Evolutionary conservation across 2,888 invertebrate species (phyloP).

Genomic region (Eupeodes luniger): DNA sequence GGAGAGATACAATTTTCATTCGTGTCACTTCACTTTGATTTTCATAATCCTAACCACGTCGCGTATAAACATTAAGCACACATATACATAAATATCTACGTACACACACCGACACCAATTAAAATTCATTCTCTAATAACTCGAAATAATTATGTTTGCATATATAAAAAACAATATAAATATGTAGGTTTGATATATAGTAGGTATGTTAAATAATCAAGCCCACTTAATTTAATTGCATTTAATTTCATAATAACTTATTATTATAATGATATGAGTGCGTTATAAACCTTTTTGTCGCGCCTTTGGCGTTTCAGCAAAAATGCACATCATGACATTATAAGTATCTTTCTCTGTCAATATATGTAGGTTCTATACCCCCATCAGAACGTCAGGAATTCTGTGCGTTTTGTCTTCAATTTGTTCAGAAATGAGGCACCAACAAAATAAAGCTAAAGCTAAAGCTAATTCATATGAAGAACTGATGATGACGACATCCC

Average conservation of each 20-base stretch:
- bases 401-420: conserved; percentile 32
- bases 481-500: conserved; percentile 17
- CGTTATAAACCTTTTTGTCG: conserved; percentile 49
- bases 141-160: conserved; percentile 68
- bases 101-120: conserved; percentile 42
- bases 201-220: conserved; percentile 1
- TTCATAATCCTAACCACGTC: neutral
- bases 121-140: conserved; percentile 69
- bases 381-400: conserved; percentile 12
- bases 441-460: neutral
- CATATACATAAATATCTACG: neutral
- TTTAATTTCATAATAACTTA: conserved; percentile 67
- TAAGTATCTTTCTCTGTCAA: conserved; percentile 23
- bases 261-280: conserved; percentile 57
- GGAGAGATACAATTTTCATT: conserved; percentile 34
- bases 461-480: conserved; percentile 12
- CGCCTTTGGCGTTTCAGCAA: conserved; percentile 55
- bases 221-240: conserved; percentile 71
- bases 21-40: conserved; percentile 28
- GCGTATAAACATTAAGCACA: conserved; percentile 4
- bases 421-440: conserved; percentile 5
- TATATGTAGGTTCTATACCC: neutral
- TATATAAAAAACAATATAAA: conserved; percentile 43
- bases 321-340: conserved; percentile 49
- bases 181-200: neutral